Conservation (phyloP, 1,140 invertebrate genomes). For the Heterodera schachtii region DNA sequence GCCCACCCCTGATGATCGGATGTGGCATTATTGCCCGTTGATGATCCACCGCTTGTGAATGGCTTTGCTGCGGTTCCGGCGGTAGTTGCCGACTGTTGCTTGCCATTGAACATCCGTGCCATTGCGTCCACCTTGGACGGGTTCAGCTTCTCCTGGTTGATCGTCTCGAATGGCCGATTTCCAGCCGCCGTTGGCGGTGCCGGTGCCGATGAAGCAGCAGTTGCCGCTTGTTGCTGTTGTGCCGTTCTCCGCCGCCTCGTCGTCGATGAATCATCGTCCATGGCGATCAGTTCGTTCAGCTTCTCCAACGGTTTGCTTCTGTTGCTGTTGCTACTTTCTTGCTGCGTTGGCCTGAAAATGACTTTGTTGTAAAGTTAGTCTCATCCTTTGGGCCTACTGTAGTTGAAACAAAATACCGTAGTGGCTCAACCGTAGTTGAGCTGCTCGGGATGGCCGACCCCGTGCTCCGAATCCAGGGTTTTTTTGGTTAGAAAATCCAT, state of each 20-base stretch:
- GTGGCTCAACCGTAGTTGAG: no score
- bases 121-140: conserved; percentile 60
- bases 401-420: neutral
- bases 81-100: neutral
- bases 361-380: neutral
- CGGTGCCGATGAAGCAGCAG: neutral
- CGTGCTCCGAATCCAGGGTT: no score
- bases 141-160: conserved; percentile 60
- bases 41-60: neutral
- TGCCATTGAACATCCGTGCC: conserved; percentile 59
- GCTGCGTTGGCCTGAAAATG: neutral
- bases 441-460: no score
- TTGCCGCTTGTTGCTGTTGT: neutral
- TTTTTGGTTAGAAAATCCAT: no score
- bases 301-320: conserved; percentile 2
- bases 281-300: conserved; percentile 5
- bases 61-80: neutral
- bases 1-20: neutral
- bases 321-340: neutral
- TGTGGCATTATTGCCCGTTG: no score
- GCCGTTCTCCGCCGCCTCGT: neutral
- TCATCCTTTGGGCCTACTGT: neutral
- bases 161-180: conserved; percentile 57
- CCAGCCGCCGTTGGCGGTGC: conserved; percentile 10
- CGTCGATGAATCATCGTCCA: conserved; percentile 15